These are phyloP conservation scores for Nestor notabilis DNA, from an alignment of 2,113 vertebrate species.

Conservation along the genomic window DNA sequence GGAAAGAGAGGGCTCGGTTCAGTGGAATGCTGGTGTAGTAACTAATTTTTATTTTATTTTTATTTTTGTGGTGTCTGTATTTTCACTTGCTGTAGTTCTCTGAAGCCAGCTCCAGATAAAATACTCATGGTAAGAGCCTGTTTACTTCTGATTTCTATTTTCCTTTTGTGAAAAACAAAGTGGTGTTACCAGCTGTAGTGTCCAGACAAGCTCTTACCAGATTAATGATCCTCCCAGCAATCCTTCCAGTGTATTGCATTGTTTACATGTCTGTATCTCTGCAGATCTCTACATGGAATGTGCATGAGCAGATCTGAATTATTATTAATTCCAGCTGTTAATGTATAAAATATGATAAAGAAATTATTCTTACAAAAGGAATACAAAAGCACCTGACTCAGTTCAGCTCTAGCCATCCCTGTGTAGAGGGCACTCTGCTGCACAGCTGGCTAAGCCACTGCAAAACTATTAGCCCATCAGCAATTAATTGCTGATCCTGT, in stretches of 20 bases:
- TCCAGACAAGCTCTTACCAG: neutral
- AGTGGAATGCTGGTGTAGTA: neutral
- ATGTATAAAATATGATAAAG: neutral
- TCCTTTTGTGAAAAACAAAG: neutral
- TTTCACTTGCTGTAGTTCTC: neutral
- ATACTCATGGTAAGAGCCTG: neutral
- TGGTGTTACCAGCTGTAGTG: neutral
- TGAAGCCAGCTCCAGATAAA: neutral
- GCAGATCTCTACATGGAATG: neutral
- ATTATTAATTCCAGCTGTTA: neutral
- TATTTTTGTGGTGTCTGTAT: neutral
- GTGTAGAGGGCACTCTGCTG: neutral
- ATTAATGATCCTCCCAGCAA: neutral
- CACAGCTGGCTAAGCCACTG: conserved; percentile 20
- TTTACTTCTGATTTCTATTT: neutral
- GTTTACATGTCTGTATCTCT: neutral
- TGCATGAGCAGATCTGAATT: neutral
- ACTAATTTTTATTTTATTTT: neutral
- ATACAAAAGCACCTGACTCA: neutral
- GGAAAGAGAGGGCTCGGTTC: conserved; percentile 1
- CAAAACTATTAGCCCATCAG: conserved; percentile 10
- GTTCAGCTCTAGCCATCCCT: neutral
- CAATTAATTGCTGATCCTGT: conserved; percentile 5
- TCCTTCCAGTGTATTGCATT: neutral
- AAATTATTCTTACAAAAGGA: neutral